Conservation (phyloP, 2,888 invertebrate species). For the Leptinotarsa peninsularis region DNA sequence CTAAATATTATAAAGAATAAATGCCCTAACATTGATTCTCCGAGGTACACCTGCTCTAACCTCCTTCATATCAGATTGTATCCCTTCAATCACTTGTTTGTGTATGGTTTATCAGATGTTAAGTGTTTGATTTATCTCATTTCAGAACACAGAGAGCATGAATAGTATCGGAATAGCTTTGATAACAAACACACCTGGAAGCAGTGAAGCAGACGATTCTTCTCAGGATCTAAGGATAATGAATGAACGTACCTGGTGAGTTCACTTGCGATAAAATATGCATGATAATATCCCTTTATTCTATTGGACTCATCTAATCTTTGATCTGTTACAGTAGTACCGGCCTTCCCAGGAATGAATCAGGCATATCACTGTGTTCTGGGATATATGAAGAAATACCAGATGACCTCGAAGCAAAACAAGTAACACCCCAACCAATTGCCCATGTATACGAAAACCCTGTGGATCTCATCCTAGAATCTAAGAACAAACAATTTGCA, state of each 20-base stretch:
- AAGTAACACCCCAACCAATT: constrained; percentile 23
- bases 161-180: constrained; percentile 60
- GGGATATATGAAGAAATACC: constrained; percentile 79
- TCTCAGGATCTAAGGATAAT: constrained; percentile 57
- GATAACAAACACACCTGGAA: constrained; percentile 64
- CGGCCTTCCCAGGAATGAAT: constrained; percentile 66
- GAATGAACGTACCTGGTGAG: constrained; percentile 22
- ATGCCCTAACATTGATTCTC: too few species aligned
- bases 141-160: constrained; percentile 61
- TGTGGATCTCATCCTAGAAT: constrained; percentile 61
- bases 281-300: too few species aligned
- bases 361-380: constrained; percentile 71
- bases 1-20: too few species aligned
- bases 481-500: constrained; percentile 48
- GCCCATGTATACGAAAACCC: constrained; percentile 66
- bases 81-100: too few species aligned
- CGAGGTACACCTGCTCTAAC: too few species aligned
- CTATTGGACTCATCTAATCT: not conserved
- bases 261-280: not conserved
- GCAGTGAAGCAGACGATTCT: constrained; percentile 64
- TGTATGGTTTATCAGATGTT: not conserved
- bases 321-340: constrained; percentile 36
- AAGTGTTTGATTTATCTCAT: constrained; percentile 25
- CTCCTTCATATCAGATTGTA: too few species aligned
- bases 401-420: constrained; percentile 60